A percentile compares a stretch with the other conserved stretches of the same genome.
These are phyloP conservation scores for Cyclura pinguis DNA, from an alignment of 2,797 vertebrate genomes.

Conservation along the genomic window DNA sequence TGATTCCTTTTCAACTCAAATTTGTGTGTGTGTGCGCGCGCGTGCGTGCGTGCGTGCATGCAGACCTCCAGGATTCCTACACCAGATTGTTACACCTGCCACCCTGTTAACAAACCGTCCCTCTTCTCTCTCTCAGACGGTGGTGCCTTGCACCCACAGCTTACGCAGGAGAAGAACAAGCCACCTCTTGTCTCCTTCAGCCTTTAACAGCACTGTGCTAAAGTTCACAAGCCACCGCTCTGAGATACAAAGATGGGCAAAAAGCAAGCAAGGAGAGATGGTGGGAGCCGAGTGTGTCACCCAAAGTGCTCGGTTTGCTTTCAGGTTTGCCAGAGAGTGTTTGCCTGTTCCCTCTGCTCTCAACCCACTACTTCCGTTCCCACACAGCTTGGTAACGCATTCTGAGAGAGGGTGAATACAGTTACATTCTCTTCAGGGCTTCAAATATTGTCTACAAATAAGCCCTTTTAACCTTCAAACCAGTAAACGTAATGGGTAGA, in stretches of 20 bases:
- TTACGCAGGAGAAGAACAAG: slow-evolving; percentile 12
- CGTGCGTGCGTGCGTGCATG: not conserved
- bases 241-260: not conserved
- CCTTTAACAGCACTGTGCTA: slow-evolving; percentile 16
- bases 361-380: not conserved
- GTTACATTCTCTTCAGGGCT: not conserved
- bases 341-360: not conserved
- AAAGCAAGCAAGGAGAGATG: not conserved
- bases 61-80: not conserved
- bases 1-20: not conserved
- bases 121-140: not conserved
- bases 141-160: not conserved
- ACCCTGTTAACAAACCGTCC: not conserved
- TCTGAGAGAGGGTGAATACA: not conserved
- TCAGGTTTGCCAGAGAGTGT: not conserved
- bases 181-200: not conserved
- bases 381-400: too few species aligned
- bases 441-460: not conserved
- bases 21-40: not conserved
- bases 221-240: slow-evolving; percentile 1
- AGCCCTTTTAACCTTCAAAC: not conserved
- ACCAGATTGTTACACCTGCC: not conserved
- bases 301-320: not conserved
- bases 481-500: not conserved
- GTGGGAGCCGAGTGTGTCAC: too few species aligned